Conservation (phyloP, 2,888 invertebrate species). For the Chrysina gloriosa region DNA sequence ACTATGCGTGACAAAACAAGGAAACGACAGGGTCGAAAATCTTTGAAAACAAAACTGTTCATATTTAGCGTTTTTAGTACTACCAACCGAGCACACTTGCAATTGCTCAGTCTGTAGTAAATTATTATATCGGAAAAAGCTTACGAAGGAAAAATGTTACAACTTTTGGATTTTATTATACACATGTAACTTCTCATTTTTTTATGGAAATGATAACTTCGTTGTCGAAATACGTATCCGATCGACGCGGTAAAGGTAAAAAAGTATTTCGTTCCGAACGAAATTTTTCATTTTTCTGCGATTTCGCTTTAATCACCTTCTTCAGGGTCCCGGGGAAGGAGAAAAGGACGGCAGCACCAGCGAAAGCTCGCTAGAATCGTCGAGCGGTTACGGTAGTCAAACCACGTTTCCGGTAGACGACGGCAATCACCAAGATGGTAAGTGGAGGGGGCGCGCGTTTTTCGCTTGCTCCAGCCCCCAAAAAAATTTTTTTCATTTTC, state of each 20-base stretch:
- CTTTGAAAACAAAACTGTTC: too few relatives aligned
- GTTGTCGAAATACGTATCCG: too few relatives aligned
- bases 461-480: background rate
- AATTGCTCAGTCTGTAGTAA: too few relatives aligned
- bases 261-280: background rate
- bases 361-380: conserved; percentile 80
- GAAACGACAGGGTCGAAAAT: too few relatives aligned
- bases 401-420: conserved; percentile 76
- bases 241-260: background rate
- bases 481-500: conserved; percentile 29
- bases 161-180: too few relatives aligned
- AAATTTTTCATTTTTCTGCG: background rate
- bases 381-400: conserved; percentile 82
- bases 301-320: background rate
- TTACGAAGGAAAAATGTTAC: too few relatives aligned
- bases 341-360: conserved; percentile 73
- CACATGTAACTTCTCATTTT: too few relatives aligned
- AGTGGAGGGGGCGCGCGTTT: conserved; percentile 2
- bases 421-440: conserved; percentile 62
- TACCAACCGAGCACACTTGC: too few relatives aligned
- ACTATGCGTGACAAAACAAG: too few relatives aligned
- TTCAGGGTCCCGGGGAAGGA: conserved; percentile 58
- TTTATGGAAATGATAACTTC: too few relatives aligned
- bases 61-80: too few relatives aligned
- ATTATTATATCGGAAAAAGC: too few relatives aligned